A percentile compares a stretch with the other conserved stretches of the same genome.
Evolutionary conservation across 2,888 invertebrate genomes (phyloP).

Genomic region (Gari tellinella): DNA sequence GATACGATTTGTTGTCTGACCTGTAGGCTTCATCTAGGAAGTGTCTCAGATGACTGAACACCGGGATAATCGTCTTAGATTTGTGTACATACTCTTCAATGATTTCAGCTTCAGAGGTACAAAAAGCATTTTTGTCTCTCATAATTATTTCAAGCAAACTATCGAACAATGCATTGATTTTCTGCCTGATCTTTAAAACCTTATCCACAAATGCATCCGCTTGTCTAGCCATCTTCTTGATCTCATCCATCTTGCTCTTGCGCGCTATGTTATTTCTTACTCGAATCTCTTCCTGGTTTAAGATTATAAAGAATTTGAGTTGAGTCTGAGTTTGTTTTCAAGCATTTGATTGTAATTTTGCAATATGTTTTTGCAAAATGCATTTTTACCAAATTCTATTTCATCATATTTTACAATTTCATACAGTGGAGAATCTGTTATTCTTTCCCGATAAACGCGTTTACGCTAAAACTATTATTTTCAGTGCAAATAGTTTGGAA

Average conservation of each 20-base stretch:
- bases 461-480: no score
- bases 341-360: no score
- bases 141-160: slow-evolving; percentile 32
- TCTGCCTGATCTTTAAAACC: slow-evolving; percentile 29
- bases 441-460: no score
- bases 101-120: slow-evolving; percentile 26
- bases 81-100: slow-evolving; percentile 32
- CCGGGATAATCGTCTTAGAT: slow-evolving; percentile 15
- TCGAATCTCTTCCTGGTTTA: no score
- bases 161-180: slow-evolving; percentile 36
- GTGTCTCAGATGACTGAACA: slow-evolving; percentile 22
- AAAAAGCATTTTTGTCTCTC: slow-evolving; percentile 47
- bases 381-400: no score
- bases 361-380: no score
- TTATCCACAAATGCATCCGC: slow-evolving; percentile 31
- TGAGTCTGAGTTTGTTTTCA: no score
- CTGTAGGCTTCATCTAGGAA: slow-evolving; percentile 37
- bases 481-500: no score
- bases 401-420: no score
- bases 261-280: slow-evolving; percentile 24
- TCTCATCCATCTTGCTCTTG: slow-evolving; percentile 36
- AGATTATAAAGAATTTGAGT: no score
- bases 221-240: slow-evolving; percentile 34
- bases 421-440: no score
- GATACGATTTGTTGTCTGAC: slow-evolving; percentile 19